phyloP scores from a whole-genome alignment of 1,140 invertebrate species.

The Nephotettix cincticeps region DNA sequence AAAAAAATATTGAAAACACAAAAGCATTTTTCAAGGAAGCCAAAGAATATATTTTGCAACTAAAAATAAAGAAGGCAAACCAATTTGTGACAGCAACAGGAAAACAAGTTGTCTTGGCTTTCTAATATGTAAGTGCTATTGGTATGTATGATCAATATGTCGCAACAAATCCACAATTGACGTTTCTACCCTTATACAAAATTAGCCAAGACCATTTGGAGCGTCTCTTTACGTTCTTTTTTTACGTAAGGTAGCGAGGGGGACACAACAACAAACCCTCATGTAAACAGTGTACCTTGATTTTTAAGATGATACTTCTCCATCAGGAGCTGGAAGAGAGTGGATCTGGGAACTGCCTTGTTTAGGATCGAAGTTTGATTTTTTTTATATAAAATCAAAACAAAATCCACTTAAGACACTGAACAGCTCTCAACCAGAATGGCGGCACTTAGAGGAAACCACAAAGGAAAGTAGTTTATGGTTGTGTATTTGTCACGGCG shows the following conservation, averaged over 20 bases:
- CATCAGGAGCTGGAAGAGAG: slow-evolving; percentile 18
- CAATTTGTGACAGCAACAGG: neutral
- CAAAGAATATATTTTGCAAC: neutral
- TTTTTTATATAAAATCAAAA: neutral
- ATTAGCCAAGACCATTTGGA: slow-evolving; percentile 37
- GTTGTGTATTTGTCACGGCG: too few species aligned
- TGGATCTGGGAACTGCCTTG: neutral
- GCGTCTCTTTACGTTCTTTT: slow-evolving; percentile 33
- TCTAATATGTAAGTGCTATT: slow-evolving; percentile 10
- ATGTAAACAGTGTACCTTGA: slow-evolving; percentile 11
- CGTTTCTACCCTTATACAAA: slow-evolving; percentile 33
- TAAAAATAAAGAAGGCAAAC: neutral
- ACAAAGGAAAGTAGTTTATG: too few species aligned
- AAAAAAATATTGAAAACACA: slow-evolving; percentile 3
- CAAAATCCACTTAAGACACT: neutral
- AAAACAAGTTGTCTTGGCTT: slow-evolving; percentile 10
- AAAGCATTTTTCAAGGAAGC: neutral
- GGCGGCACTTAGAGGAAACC: slow-evolving; percentile 2
- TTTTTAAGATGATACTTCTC: slow-evolving; percentile 18
- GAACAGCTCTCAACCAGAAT: slow-evolving; percentile 1
- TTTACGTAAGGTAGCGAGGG: slow-evolving; percentile 17
- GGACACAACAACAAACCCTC: slow-evolving; percentile 37
- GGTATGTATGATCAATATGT: slow-evolving; percentile 15
- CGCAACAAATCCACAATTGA: slow-evolving; percentile 13
- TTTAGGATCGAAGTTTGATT: neutral